Percentiles rank a stretch among this genome's conserved stretches.
phyloP scores from a whole-genome alignment of 2,888 invertebrate species.

The Endotricha flammealis region DNA sequence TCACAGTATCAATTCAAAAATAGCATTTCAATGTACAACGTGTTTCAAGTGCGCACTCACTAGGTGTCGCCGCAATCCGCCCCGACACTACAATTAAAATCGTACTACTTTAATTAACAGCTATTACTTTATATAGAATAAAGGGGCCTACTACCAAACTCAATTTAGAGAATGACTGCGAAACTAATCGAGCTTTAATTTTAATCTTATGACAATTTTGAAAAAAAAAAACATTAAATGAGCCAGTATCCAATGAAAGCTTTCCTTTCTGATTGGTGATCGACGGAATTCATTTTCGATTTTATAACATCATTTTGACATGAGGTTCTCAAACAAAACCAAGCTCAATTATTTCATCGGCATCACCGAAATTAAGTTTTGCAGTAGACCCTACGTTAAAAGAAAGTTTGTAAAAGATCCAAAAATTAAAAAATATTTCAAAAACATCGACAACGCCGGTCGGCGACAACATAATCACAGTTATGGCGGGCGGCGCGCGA shows the following conservation, averaged over 20 bases:
- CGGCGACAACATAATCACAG: constrained; percentile 28
- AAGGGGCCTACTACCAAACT: constrained; percentile 41
- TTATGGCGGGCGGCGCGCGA: constrained; percentile 9
- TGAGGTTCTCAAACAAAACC: too few species aligned
- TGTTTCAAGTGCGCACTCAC: neutral
- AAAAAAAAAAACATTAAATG: too few species aligned
- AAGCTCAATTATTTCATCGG: too few species aligned
- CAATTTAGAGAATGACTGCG: constrained; percentile 32
- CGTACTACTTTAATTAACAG: constrained; percentile 47
- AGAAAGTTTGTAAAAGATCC: constrained; percentile 44
- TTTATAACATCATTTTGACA: too few species aligned
- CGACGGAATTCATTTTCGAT: too few species aligned
- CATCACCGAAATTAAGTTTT: too few species aligned
- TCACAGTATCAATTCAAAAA: constrained; percentile 23
- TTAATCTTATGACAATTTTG: too few species aligned
- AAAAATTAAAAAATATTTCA: constrained; percentile 37
- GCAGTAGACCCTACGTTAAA: too few species aligned
- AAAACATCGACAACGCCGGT: constrained; percentile 31
- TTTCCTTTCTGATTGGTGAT: too few species aligned
- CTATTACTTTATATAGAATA: constrained; percentile 38
- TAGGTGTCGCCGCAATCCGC: constrained; percentile 27
- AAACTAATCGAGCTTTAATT: constrained; percentile 27
- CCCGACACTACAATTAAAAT: constrained; percentile 34
- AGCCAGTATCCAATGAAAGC: too few species aligned
- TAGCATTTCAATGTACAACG: constrained; percentile 21